phyloP scores from a whole-genome alignment of 2,113 vertebrate genomes.

The Silurus glanis region DNA sequence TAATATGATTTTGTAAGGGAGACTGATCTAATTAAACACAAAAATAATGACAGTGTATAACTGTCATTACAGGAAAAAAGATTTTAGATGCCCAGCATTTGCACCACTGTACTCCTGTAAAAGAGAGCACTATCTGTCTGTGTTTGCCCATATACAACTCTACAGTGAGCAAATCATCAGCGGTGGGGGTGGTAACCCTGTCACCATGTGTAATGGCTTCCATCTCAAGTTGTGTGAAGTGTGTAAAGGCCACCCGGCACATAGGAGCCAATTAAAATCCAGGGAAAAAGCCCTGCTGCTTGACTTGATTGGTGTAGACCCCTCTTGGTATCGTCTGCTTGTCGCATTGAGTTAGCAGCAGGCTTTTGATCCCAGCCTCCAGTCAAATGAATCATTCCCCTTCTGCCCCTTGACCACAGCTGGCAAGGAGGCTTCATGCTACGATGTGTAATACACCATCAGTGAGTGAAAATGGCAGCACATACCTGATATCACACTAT shows the following conservation, averaged over 20 bases:
- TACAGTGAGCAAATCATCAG: slow-evolving; percentile 20
- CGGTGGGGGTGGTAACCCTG: slow-evolving; percentile 49
- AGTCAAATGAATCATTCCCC: slow-evolving; percentile 70
- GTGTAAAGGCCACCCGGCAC: slow-evolving; percentile 54
- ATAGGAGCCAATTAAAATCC: slow-evolving; percentile 71
- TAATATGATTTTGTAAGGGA: not conserved
- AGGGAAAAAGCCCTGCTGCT: slow-evolving; percentile 53
- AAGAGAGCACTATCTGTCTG: too few relatives aligned
- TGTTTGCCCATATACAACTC: not conserved
- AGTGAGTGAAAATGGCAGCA: slow-evolving; percentile 54
- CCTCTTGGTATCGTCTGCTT: slow-evolving; percentile 46
- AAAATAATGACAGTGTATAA: not conserved
- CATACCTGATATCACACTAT: not conserved
- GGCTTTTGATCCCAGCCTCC: slow-evolving; percentile 64
- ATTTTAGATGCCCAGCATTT: not conserved
- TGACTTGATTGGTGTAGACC: slow-evolving; percentile 65
- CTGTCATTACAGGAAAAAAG: not conserved
- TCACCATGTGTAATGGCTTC: slow-evolving; percentile 61
- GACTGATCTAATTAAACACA: not conserved
- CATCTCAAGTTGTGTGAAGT: slow-evolving; percentile 58
- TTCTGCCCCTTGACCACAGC: slow-evolving; percentile 58
- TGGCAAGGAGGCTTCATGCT: slow-evolving; percentile 63
- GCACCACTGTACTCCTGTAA: not conserved
- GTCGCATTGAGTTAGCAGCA: slow-evolving; percentile 33
- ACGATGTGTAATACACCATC: slow-evolving; percentile 53